phyloP scores from a whole-genome alignment of 1,140 invertebrate species.

The Drosophila hydei region DNA sequence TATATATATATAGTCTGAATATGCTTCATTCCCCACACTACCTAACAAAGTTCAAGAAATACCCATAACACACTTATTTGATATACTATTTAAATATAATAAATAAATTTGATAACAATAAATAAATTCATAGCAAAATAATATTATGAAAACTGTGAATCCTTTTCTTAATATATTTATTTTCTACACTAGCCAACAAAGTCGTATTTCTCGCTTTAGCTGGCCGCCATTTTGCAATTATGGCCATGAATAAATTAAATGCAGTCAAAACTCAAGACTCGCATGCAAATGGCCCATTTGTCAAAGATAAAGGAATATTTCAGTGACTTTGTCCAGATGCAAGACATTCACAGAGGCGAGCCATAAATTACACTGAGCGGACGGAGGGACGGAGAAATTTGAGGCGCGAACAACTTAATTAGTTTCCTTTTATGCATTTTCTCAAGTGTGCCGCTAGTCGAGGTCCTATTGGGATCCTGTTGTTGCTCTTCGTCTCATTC shows the following conservation, averaged over 20 bases:
- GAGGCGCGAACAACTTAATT: constrained; percentile 82
- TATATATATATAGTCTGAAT: no score
- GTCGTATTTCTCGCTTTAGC: constrained; percentile 2
- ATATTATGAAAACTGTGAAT: no score
- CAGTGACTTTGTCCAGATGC: constrained; percentile 58
- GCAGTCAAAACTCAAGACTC: constrained; percentile 31
- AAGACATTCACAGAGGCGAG: constrained; percentile 60
- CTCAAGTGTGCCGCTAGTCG: constrained; percentile 48
- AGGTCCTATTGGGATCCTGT: constrained; percentile 27
- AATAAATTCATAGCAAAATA: neutral
- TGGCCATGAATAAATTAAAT: constrained; percentile 68
- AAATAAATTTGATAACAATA: neutral
- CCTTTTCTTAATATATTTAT: neutral
- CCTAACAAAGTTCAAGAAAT: no score
- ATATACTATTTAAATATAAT: neutral
- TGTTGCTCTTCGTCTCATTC: neutral
- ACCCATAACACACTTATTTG: no score
- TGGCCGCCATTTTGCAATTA: constrained; percentile 14
- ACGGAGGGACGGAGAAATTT: constrained; percentile 58
- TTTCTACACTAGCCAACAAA: neutral
- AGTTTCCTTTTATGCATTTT: constrained; percentile 65
- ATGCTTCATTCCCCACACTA: no score
- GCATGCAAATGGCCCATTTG: constrained; percentile 77
- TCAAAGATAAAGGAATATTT: constrained; percentile 63
- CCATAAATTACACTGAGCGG: constrained; percentile 40